phyloP scores from a whole-genome alignment of 2,113 vertebrate species.

The Geococcyx californianus region DNA sequence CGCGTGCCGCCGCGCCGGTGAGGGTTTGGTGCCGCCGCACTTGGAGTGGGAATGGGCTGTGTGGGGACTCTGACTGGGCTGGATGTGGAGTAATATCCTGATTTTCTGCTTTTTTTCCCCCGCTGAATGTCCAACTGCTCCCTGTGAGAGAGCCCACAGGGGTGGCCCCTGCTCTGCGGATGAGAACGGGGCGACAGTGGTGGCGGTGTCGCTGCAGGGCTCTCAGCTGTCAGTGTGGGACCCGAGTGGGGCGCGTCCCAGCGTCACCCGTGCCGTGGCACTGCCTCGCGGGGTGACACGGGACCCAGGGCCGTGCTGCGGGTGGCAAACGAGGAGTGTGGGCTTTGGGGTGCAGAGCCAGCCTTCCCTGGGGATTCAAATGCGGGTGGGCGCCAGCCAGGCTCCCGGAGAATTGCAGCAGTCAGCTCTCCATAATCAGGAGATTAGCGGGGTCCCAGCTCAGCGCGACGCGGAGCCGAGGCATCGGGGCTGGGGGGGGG shows the following conservation, averaged over 20 bases:
- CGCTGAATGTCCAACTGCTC: background rate
- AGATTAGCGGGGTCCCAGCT: constrained; percentile 53
- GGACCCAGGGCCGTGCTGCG: background rate
- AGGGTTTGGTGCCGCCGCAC: constrained; percentile 52
- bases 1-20: constrained; percentile 81
- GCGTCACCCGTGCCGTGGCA: background rate
- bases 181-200: background rate
- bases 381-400: accelerated
- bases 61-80: background rate
- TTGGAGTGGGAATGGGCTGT: accelerated
- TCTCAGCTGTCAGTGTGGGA: accelerated
- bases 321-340: background rate
- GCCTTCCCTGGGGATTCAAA: background rate
- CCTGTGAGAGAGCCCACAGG: background rate
- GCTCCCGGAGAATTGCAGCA: background rate
- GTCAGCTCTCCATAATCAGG: constrained; percentile 56
- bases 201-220: accelerated
- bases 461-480: background rate
- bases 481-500: background rate
- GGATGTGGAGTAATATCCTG: background rate
- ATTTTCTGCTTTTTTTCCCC: background rate
- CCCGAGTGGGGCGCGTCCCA: accelerated
- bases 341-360: background rate
- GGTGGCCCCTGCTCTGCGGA: background rate
- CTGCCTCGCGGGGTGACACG: accelerated